Percentiles rank a stretch among this genome's conserved stretches.
Evolutionary conservation across 2,797 vertebrate species (phyloP).

Genomic region (Esox masquinongy): DNA sequence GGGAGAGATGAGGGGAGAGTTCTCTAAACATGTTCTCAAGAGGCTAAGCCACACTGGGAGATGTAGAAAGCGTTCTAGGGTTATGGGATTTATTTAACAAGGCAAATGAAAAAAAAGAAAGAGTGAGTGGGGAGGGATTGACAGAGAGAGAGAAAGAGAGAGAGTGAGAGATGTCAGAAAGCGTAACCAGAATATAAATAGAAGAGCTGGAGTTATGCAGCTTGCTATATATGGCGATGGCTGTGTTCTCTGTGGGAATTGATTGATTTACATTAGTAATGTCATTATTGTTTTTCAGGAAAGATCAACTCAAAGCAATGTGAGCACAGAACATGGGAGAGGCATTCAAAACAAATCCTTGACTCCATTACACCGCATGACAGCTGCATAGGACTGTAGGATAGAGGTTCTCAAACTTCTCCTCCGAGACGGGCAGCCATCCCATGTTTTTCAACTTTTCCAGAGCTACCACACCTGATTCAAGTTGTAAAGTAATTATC

Average conservation of each 20-base stretch:
- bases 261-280: constrained; percentile 58
- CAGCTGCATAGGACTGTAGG: not conserved
- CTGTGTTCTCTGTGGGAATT: constrained; percentile 47
- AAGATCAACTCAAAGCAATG: constrained; percentile 7
- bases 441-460: too few species aligned
- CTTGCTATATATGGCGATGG: constrained; percentile 78
- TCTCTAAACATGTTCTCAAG: constrained; percentile 63
- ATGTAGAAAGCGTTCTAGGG: constrained; percentile 62
- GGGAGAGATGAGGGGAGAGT: constrained; percentile 7
- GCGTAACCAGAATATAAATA: constrained; percentile 72
- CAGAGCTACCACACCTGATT: too few species aligned
- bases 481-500: too few species aligned
- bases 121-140: not conserved
- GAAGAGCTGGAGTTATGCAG: constrained; percentile 61
- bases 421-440: not conserved
- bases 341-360: constrained; percentile 35
- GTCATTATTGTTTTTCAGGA: constrained; percentile 42
- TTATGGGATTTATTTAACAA: constrained; percentile 67
- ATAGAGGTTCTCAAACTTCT: not conserved
- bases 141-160: constrained; percentile 35
- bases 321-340: constrained; percentile 9
- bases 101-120: constrained; percentile 14
- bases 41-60: constrained; percentile 49
- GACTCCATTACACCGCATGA: not conserved
- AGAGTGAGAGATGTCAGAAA: constrained; percentile 69